phyloP scores from a whole-genome alignment of 2,888 invertebrate species.

The Callyntrura guangdongensis region DNA sequence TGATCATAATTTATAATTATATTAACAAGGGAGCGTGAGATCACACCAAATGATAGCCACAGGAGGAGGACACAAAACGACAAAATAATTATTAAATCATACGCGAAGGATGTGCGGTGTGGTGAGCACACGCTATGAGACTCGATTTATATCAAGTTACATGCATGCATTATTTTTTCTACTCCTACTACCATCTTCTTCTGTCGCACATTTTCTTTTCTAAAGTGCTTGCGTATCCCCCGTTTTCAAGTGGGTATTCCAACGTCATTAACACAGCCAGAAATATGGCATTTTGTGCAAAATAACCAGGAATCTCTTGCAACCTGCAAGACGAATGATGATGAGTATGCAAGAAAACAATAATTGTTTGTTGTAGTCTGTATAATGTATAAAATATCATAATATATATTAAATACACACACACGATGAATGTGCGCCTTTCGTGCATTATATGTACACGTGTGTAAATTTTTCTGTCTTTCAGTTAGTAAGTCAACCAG shows the following conservation, averaged over 20 bases:
- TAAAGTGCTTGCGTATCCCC: background rate
- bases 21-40: constrained; percentile 62
- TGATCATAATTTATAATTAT: constrained; percentile 62
- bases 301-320: background rate
- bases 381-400: background rate
- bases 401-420: background rate
- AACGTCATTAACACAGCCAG: too few species aligned
- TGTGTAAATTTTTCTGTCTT: constrained; percentile 55
- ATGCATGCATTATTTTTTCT: constrained; percentile 1
- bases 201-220: constrained; percentile 8
- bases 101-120: constrained; percentile 33
- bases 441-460: background rate
- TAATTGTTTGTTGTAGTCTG: background rate
- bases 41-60: constrained; percentile 65
- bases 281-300: background rate
- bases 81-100: constrained; percentile 61
- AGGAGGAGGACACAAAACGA: constrained; percentile 62
- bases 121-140: constrained; percentile 53
- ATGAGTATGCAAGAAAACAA: background rate
- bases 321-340: background rate
- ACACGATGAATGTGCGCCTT: too few species aligned
- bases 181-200: background rate
- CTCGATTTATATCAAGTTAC: background rate
- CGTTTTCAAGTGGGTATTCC: too few species aligned
- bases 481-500: constrained; percentile 73